Conservation (phyloP, 2,888 invertebrate genomes). For the Labia minor region DNA sequence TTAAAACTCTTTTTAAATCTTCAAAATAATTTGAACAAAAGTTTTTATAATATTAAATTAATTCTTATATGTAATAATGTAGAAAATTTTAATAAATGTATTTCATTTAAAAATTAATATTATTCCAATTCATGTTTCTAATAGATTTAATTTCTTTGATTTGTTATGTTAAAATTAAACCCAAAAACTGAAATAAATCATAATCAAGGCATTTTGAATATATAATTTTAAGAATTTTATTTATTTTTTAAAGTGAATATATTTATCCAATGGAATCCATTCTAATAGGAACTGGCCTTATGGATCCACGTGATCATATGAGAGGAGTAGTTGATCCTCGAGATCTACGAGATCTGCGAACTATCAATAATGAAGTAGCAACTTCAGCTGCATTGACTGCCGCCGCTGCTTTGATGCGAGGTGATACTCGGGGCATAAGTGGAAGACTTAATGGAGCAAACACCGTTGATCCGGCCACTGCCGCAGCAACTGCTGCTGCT, state of each 20-base stretch:
- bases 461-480: slow-evolving; percentile 46
- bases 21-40: too few species aligned
- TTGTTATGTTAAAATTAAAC: too few species aligned
- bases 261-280: neutral
- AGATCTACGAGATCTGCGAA: slow-evolving; percentile 39
- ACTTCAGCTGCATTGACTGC: slow-evolving; percentile 34
- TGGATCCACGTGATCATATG: slow-evolving; percentile 38
- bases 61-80: too few species aligned
- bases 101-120: too few species aligned
- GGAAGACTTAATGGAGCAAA: slow-evolving; percentile 66
- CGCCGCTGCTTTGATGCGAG: slow-evolving; percentile 47
- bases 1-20: too few species aligned
- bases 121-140: too few species aligned
- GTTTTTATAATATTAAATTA: too few species aligned
- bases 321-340: slow-evolving; percentile 37
- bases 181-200: too few species aligned
- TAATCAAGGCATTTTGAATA: slow-evolving; percentile 5
- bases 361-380: slow-evolving; percentile 30
- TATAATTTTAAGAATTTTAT: neutral
- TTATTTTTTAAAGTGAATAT: neutral
- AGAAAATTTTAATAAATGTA: too few species aligned
- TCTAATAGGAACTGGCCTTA: slow-evolving; percentile 34
- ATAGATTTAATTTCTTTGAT: too few species aligned
- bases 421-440: slow-evolving; percentile 66
- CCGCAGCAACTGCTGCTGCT: neutral